These are phyloP conservation scores for Bryconaethiops microstoma DNA, from an alignment of 2,797 vertebrate species.

Conservation along the genomic window DNA sequence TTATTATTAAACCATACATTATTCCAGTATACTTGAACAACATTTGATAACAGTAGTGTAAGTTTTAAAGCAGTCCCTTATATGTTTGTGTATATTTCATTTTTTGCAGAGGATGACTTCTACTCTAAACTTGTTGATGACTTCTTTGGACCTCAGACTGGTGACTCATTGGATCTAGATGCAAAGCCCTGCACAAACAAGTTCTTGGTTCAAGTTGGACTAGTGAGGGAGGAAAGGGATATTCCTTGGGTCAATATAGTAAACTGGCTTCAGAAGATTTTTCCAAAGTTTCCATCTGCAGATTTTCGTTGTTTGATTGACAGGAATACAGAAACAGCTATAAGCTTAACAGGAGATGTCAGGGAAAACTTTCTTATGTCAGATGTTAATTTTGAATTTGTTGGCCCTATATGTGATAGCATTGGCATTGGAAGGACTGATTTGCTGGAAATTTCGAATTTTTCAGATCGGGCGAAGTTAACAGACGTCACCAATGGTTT, in stretches of 20 bases:
- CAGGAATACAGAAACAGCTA: constrained; percentile 70
- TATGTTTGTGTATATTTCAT: constrained; percentile 21
- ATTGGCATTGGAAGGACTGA: constrained; percentile 76
- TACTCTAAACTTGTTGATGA: constrained; percentile 76
- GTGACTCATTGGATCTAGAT: constrained; percentile 68
- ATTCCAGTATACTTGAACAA: neutral
- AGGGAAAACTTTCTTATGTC: constrained; percentile 72
- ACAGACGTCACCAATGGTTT: constrained; percentile 79
- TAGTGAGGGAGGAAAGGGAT: constrained; percentile 77
- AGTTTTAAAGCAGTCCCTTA: constrained; percentile 1
- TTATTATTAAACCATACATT: neutral
- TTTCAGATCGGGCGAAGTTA: constrained; percentile 73
- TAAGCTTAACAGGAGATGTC: constrained; percentile 68
- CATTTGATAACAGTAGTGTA: neutral
- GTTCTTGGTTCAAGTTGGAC: constrained; percentile 78
- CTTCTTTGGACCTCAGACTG: constrained; percentile 75
- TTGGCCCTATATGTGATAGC: constrained; percentile 80
- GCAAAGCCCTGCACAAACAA: constrained; percentile 70
- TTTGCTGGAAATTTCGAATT: constrained; percentile 76
- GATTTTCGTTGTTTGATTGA: constrained; percentile 79
- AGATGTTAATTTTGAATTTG: constrained; percentile 78
- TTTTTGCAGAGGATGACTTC: constrained; percentile 74
- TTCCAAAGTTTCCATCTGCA: constrained; percentile 69
- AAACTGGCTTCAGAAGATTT: constrained; percentile 76
- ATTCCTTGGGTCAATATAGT: constrained; percentile 71